Evolutionary conservation across 1,140 invertebrate species (phyloP), one percentile per base, ranked within the genome.

Genomic region (Formica selysi): DNA sequence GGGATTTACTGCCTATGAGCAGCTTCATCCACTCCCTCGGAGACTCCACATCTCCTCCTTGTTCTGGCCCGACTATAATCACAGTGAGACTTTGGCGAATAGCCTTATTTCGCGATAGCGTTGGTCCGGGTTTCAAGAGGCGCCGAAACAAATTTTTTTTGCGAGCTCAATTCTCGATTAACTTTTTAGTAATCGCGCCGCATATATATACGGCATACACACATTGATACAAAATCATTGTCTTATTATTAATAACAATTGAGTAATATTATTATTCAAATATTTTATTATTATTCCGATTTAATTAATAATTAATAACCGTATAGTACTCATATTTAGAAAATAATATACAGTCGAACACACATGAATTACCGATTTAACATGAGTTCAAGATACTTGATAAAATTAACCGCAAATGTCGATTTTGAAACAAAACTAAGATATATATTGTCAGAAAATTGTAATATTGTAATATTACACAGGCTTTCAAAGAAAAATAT

Each of bases 1-100:
- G 68, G 81, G 88, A 89, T 89, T 89, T 89, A 88, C 86, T 86
- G 57, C 87, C 78, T 81, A 84, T 71, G 76, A 83, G 68, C 87
- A 64, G 76, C 29, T 59, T 74, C 71, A 79, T 48, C 71, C 86
- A 88, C 78, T 36, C 71, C 44, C 51, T 71, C 78, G 22, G 67
- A 76, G 68, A 57, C 57, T 68, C 26, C 36, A 41, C 4, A n/a
- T 26, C 59, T 68, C n/a, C 13, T 38, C 10, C 44, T 65, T n/a
- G 26, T 70, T 32, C 38, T 32, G 36, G 64, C 48, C 71, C 59
- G 74, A 29, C 26, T 54, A 61, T 84, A 88, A 88, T 88, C 85
- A 44, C 71, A 29, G 57, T 57, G 36, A 73, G 71, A 64, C 29
- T 76, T 86, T 44, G 41, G 54, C 29, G 57, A 10, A 48, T 26